Conservation (phyloP, 2,888 invertebrate species). For the Rhabditoides inermis region DNA sequence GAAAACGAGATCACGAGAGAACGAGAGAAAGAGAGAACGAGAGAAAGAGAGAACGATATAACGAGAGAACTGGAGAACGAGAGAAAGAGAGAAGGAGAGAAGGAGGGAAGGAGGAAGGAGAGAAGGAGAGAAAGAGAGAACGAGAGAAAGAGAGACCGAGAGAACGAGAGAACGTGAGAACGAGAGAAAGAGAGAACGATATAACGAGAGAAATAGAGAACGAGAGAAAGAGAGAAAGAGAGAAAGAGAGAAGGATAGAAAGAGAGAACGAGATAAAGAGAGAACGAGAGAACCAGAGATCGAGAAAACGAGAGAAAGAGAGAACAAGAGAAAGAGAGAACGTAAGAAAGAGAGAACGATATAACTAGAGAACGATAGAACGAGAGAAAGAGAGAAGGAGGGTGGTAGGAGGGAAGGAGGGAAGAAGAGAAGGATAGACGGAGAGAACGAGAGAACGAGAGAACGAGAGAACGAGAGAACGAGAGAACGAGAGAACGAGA, state of each 20-base stretch:
- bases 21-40: constrained; percentile 57
- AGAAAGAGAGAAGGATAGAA: too few species aligned
- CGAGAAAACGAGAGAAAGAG: too few species aligned
- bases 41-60: constrained; percentile 57
- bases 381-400: not conserved
- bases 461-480: constrained; percentile 13
- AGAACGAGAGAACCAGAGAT: too few species aligned
- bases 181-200: too few species aligned
- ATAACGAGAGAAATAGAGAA: too few species aligned
- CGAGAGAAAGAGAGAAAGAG: not conserved
- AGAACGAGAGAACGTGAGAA: too few species aligned
- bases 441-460: not conserved
- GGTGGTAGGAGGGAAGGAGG: not conserved
- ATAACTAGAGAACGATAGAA: constrained; percentile 1
- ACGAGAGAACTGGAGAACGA: not conserved
- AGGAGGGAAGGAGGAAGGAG: not conserved
- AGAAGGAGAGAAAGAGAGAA: too few species aligned
- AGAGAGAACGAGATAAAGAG: too few species aligned
- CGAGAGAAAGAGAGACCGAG: too few species aligned
- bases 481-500: constrained; percentile 1
- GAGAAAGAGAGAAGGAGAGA: constrained; percentile 4
- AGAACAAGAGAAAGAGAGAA: constrained; percentile 6
- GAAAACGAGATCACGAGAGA: constrained; percentile 20
- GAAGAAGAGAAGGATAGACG: not conserved
- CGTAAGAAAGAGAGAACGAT: not conserved